Evolutionary conservation across 2,797 vertebrate genomes (phyloP).

Genomic region (Schizopygopsis pylzovi): DNA sequence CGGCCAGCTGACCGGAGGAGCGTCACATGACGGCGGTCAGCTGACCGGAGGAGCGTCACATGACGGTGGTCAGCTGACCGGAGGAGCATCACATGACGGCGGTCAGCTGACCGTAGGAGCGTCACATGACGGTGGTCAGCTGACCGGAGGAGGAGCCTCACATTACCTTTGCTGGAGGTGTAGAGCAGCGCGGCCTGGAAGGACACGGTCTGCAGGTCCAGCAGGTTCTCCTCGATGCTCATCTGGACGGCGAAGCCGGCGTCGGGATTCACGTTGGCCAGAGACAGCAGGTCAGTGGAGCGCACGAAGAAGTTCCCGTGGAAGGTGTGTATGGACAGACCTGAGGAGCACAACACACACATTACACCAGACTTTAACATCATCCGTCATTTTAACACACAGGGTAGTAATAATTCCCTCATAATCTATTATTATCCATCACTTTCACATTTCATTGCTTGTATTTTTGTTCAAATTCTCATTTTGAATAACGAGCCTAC

Average conservation of each 20-base stretch:
- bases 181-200: conserved; percentile 97
- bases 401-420: too few species aligned
- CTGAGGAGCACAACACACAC: conserved; percentile 66
- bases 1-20: too few species aligned
- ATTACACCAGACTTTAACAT: too few species aligned
- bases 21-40: not conserved
- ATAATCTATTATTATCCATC: too few species aligned
- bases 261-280: too few species aligned
- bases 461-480: too few species aligned
- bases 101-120: too few species aligned
- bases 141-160: not conserved
- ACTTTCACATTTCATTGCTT: too few species aligned
- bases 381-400: too few species aligned
- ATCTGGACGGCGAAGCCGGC: conserved; percentile 82
- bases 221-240: conserved; percentile 94
- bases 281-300: conserved; percentile 88
- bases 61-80: too few species aligned
- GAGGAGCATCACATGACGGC: too few species aligned
- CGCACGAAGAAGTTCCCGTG: conserved; percentile 98
- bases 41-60: not conserved
- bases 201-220: conserved; percentile 92
- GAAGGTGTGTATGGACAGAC: conserved; percentile 98
- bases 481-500: too few species aligned
- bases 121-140: not conserved
- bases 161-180: conserved; percentile 94